Evolutionary conservation across 2,888 invertebrate genomes (phyloP).

Genomic region (Heliconius ethilla): DNA sequence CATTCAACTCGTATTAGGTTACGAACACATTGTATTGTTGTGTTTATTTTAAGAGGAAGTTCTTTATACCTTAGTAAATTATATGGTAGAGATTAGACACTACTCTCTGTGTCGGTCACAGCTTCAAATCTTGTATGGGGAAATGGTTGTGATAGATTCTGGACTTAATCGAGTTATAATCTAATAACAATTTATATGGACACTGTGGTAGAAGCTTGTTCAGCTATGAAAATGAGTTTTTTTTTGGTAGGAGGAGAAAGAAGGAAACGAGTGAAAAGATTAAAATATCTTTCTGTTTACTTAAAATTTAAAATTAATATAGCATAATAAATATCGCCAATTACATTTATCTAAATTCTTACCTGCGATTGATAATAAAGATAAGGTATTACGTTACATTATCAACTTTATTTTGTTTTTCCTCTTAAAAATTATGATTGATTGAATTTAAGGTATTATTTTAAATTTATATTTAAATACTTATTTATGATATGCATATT

Average conservation of each 20-base stretch:
- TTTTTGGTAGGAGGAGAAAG: too few relatives aligned
- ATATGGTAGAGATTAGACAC: not conserved
- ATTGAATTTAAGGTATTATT: not conserved
- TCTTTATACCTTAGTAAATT: not conserved
- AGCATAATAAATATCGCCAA: not conserved
- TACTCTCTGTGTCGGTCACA: not conserved
- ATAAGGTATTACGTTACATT: not conserved
- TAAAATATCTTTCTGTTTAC: not conserved
- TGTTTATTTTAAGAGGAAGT: not conserved
- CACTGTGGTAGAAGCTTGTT: too few relatives aligned
- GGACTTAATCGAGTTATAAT: too few relatives aligned
- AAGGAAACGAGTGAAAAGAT: not conserved
- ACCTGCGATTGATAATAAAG: not conserved
- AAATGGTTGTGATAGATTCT: too few relatives aligned
- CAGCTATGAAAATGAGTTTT: too few relatives aligned
- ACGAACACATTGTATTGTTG: constrained; percentile 34
- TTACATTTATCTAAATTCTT: not conserved
- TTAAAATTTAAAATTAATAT: not conserved
- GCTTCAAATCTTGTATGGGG: not conserved
- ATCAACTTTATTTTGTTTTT: not conserved
- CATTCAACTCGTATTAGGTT: constrained; percentile 62
- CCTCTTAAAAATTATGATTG: not conserved
- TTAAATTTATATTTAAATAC: not conserved
- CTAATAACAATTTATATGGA: too few relatives aligned
- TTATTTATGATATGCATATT: not conserved